These are phyloP conservation scores for Riparia riparia DNA, from an alignment of 2,113 vertebrate species.

Conservation along the genomic window DNA sequence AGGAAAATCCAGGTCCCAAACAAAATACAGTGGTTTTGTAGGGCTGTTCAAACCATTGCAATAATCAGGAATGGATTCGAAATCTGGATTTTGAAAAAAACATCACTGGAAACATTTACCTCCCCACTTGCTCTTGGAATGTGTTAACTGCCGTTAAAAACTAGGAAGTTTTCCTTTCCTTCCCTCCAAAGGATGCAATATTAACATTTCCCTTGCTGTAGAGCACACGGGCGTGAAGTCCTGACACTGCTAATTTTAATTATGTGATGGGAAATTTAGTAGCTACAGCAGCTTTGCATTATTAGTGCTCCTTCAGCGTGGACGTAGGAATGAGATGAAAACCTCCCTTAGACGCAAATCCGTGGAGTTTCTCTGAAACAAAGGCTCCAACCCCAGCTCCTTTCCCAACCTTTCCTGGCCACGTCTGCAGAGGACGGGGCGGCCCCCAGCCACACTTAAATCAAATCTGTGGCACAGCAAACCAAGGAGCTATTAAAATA, in stretches of 20 bases:
- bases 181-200: not conserved
- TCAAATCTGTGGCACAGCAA: slow-evolving; percentile 66
- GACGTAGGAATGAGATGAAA: not conserved
- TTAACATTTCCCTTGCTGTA: not conserved
- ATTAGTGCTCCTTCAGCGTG: slow-evolving; percentile 4
- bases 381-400: not conserved
- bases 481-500: slow-evolving; percentile 75
- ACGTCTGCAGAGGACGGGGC: not conserved
- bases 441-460: slow-evolving; percentile 41
- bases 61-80: not conserved
- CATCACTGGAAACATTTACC: fast-evolving
- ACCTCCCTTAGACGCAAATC: not conserved
- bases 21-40: fast-evolving
- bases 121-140: not conserved
- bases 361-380: not conserved
- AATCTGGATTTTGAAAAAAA: not conserved
- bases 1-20: not conserved
- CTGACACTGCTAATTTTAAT: slow-evolving; percentile 28
- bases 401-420: not conserved
- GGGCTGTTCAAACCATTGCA: not conserved
- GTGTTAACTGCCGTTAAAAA: not conserved
- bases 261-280: slow-evolving; percentile 10
- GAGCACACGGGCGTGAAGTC: not conserved
- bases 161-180: not conserved
- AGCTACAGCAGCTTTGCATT: not conserved